phyloP scores from a whole-genome alignment of 2,113 vertebrate genomes.

The Peromyscus californicus region DNA sequence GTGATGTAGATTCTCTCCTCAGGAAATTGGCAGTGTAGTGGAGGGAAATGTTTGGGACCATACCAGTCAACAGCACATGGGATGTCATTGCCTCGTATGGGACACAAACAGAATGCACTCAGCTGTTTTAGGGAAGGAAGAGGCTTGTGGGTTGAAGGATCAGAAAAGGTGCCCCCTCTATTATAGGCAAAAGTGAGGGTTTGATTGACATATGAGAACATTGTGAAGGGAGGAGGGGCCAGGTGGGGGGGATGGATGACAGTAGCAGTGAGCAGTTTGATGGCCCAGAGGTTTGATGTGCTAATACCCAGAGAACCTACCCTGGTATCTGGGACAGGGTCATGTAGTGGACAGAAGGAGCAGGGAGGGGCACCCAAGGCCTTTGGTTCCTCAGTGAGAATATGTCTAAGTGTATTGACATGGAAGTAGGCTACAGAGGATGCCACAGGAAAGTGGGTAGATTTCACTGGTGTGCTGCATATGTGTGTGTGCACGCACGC shows the following conservation, averaged over 20 bases:
- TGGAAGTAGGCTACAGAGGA: background rate
- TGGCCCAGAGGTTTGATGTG: background rate
- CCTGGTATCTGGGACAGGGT: background rate
- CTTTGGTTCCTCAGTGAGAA: background rate
- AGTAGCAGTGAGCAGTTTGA: background rate
- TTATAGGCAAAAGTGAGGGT: background rate
- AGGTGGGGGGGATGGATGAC: too few species aligned
- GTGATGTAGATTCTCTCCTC: background rate
- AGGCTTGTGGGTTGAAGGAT: background rate
- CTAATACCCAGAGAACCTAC: background rate
- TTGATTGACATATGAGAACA: background rate
- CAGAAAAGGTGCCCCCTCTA: background rate
- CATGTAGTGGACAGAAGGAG: background rate
- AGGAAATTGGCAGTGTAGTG: background rate
- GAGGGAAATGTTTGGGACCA: background rate
- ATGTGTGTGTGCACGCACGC: too few species aligned
- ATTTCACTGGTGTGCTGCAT: background rate
- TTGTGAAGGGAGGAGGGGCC: background rate
- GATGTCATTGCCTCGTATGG: background rate
- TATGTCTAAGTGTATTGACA: background rate
- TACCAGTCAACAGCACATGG: background rate
- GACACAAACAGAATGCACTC: background rate
- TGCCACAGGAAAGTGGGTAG: too few species aligned
- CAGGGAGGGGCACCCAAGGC: too few species aligned
- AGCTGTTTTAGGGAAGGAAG: background rate